Base-by-base conservation (phyloP, 1,140 invertebrate species). In the Lanistes nyassanus region DNA sequence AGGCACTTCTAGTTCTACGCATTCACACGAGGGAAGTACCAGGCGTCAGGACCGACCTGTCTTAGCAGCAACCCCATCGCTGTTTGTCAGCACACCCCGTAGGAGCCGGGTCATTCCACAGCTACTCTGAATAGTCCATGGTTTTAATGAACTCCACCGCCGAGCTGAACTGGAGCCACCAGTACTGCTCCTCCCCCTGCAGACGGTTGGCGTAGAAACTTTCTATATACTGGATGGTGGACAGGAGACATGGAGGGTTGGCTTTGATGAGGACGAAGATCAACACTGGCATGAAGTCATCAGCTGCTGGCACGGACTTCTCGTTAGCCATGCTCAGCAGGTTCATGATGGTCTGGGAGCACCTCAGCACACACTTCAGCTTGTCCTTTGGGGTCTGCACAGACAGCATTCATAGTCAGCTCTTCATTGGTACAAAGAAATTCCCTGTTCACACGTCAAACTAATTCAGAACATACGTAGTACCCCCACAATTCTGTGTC, bases 101-200 rank as follows among this genome's bases (percentile, higher is more conserved):
- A 51, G 23, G 29, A 19, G 29, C 36, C 29, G 7, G 26, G 47
- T 29, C n/a, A 23, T 19, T 29, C 51, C 11, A 2, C 11, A 23
- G 21, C 70, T 67, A 75, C 13, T 66, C 55, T 5, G 74, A 80
- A 65, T 95, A 96, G 89, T 96, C 95, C 96, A 99, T 97, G 62
- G 95, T 98, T 91, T 99, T 99, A 82, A 99, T 98, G 90, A 98
- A 98, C 90, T 98, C 96, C 47, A 99, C 95, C 16, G 97, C 96
- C 0, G 97, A 95, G 80, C 94, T 95, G 89, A 99, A 99, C 88
- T 99, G 97, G 56, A 96, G 98, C 98, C 98, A 99, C 93, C 97
- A 98, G 90, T 99, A 99, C 85, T 95, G 94, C 86, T 98, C 95
- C 90, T 98, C 96, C 51, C 98, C 97, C 79, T 92, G 91, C 23